These are phyloP conservation scores for Drosophila nebulosa DNA, from an alignment of 1,140 invertebrate genomes.

Conservation along the genomic window DNA sequence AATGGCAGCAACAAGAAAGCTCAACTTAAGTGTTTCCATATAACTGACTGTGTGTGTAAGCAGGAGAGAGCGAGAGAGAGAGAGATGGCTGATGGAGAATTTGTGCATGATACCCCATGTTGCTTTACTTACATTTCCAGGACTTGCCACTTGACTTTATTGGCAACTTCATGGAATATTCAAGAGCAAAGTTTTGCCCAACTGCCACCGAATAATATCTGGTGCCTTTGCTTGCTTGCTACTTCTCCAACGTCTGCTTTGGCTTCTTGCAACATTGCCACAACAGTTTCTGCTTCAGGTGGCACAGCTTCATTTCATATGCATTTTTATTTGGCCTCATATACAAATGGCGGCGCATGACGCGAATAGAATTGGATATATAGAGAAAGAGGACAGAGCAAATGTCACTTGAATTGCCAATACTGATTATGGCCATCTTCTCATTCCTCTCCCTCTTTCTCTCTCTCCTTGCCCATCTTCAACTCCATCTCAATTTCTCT, in stretches of 20 bases:
- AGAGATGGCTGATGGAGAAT: not conserved
- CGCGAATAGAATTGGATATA: constrained; percentile 30
- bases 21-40: constrained; percentile 39
- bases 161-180: constrained; percentile 80
- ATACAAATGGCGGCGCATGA: constrained; percentile 65
- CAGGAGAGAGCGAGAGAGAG: not conserved
- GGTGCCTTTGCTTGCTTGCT: not conserved
- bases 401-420: constrained; percentile 76
- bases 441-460: not conserved
- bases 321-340: constrained; percentile 79
- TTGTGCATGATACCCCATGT: not conserved
- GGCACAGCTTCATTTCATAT: constrained; percentile 63
- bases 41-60: not conserved
- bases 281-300: not conserved
- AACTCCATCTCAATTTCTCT: too few species aligned
- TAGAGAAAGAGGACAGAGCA: constrained; percentile 25
- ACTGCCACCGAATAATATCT: constrained; percentile 58
- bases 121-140: constrained; percentile 26
- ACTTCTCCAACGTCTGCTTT: not conserved
- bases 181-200: constrained; percentile 63
- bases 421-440: constrained; percentile 61
- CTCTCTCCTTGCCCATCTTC: not conserved
- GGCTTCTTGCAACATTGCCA: not conserved
- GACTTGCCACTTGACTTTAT: constrained; percentile 77
- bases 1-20: constrained; percentile 43